A percentile compares a stretch with the other conserved stretches of the same genome.
Evolutionary conservation across 1,140 invertebrate species (phyloP).

Genomic region (Bombus haemorrhoidalis): DNA sequence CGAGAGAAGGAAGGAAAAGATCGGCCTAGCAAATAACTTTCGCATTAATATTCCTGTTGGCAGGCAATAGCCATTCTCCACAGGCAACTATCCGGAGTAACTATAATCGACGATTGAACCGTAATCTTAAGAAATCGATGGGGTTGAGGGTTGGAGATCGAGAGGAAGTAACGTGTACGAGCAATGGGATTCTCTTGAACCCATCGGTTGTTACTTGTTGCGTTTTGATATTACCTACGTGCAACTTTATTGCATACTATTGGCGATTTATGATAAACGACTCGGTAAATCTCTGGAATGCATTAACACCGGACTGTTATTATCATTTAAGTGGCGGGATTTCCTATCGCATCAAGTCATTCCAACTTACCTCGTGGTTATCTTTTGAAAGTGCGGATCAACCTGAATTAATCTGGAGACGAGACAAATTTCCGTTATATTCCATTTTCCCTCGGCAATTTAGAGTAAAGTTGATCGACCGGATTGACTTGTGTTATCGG

Average conservation of each 20-base stretch:
- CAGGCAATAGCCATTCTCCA: conserved; percentile 69
- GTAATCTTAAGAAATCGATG: conserved; percentile 64
- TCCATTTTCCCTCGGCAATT: too few species aligned
- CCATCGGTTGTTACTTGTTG: conserved; percentile 1
- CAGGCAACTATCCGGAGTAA: conserved; percentile 64
- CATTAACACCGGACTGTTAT: conserved; percentile 59
- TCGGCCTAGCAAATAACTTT: conserved; percentile 70
- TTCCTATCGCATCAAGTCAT: conserved; percentile 25
- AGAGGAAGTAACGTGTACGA: not conserved
- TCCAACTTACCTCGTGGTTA: not conserved
- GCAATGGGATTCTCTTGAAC: conserved; percentile 5
- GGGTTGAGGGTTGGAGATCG: not conserved
- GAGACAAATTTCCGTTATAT: not conserved
- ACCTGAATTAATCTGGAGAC: not conserved
- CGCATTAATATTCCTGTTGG: conserved; percentile 77
- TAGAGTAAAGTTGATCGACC: not conserved
- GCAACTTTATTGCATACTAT: conserved; percentile 30
- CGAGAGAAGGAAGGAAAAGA: conserved; percentile 41
- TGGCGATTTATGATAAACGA: conserved; percentile 56
- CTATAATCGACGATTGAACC: conserved; percentile 64
- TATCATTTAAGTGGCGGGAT: conserved; percentile 52
- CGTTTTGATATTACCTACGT: conserved; percentile 24
- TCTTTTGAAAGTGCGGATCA: not conserved
- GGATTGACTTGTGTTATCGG: conserved; percentile 4
- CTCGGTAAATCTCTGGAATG: conserved; percentile 55